phyloP scores from a whole-genome alignment of 2,113 vertebrate genomes.

The Puffinus mauretanicus region DNA sequence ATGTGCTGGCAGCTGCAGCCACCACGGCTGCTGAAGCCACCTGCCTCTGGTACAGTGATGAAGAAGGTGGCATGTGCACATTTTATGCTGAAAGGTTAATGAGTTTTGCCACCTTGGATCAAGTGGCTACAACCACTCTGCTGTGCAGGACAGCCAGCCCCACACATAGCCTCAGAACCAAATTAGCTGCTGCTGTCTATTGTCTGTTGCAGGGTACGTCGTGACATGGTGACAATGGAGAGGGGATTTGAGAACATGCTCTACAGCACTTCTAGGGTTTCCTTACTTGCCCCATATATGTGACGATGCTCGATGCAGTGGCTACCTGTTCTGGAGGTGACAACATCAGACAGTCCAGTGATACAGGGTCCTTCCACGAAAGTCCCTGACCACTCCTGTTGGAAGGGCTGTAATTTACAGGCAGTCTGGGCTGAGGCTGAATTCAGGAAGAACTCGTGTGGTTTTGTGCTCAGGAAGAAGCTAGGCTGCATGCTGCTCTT shows the following conservation, averaged over 20 bases:
- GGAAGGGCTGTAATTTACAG: neutral
- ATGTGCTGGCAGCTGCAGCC: neutral
- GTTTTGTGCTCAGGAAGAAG: neutral
- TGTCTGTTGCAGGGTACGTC: neutral
- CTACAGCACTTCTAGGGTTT: neutral
- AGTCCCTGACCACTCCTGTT: neutral
- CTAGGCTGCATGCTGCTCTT: neutral
- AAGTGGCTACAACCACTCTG: neutral
- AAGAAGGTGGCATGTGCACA: accelerated
- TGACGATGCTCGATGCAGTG: neutral
- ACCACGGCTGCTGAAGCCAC: neutral
- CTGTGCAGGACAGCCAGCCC: neutral
- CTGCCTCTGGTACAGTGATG: neutral
- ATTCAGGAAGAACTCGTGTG: neutral
- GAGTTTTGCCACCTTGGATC: neutral
- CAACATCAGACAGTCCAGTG: neutral
- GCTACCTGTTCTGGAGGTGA: neutral
- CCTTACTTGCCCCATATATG: neutral
- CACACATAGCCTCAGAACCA: neutral
- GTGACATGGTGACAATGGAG: neutral
- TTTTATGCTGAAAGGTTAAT: neutral
- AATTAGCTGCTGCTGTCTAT: neutral
- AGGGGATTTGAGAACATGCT: neutral
- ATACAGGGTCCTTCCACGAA: neutral
- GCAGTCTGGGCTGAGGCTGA: neutral